These are phyloP conservation scores for Gymnoscopelus microlampas DNA, from an alignment of 2,797 vertebrate genomes.

Conservation along the genomic window DNA sequence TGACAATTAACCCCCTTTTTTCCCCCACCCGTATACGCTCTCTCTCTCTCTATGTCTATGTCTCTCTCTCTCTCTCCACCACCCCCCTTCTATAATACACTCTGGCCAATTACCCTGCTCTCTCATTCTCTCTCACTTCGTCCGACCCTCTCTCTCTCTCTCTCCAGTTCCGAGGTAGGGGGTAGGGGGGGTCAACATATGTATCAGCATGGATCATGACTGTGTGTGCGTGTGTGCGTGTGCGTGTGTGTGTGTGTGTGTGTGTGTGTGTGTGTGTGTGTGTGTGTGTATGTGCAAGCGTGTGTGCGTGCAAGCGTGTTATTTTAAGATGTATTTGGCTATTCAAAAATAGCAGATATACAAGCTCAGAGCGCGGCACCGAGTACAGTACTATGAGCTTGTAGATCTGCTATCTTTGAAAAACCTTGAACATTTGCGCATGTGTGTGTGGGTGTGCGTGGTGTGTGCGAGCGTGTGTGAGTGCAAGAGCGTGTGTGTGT, in stretches of 20 bases:
- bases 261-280: conserved; percentile 25
- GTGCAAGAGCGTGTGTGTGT: conserved; percentile 21
- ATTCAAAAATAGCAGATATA: no score
- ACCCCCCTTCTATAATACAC: conserved; percentile 44
- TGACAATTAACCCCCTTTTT: conserved; percentile 69
- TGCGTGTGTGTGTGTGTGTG: conserved; percentile 22
- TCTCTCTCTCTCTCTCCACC: background rate
- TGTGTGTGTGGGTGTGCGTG: conserved; percentile 1
- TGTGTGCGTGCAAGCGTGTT: conserved; percentile 33
- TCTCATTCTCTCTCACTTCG: conserved; percentile 41
- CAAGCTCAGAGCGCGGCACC: no score
- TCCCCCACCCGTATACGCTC: conserved; percentile 23
- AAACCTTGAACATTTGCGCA: no score
- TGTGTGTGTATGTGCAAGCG: conserved; percentile 21
- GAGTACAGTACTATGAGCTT: no score
- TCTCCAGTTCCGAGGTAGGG: conserved; percentile 41
- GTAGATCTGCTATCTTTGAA: no score
- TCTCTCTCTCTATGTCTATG: conserved; percentile 12
- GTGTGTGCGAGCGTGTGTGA: conserved; percentile 28
- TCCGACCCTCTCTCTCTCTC: conserved; percentile 32
- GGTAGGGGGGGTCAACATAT: conserved; percentile 60
- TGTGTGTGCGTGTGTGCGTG: conserved; percentile 31
- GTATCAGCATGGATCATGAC: conserved; percentile 63
- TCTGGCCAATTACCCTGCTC: conserved; percentile 45
- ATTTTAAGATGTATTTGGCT: no score